Conservation (phyloP, 2,797 vertebrate species). For the Mus minutoides region DNA sequence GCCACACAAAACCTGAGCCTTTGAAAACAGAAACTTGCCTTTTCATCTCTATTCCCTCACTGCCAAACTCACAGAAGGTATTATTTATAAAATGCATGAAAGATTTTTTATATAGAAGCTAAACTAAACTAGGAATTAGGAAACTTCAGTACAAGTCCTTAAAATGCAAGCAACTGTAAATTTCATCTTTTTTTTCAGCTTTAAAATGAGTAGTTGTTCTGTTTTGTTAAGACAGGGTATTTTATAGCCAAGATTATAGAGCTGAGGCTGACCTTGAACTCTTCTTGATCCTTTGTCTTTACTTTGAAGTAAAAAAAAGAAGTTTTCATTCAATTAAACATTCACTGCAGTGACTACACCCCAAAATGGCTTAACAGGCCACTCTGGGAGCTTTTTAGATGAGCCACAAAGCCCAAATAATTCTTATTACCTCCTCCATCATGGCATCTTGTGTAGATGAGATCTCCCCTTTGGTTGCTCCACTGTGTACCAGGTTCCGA, state of each 20-base stretch:
- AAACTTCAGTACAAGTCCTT: neutral
- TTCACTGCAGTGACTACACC: neutral
- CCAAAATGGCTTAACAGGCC: neutral
- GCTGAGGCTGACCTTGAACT: neutral
- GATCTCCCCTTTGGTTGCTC: constrained; percentile 91
- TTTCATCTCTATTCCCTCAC: constrained; percentile 43
- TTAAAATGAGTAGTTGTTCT: constrained; percentile 7
- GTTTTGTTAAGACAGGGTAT: neutral
- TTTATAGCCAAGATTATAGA: neutral
- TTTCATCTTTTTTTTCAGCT: neutral
- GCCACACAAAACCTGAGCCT: neutral
- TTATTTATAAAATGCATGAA: constrained; percentile 40
- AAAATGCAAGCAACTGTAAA: constrained; percentile 60
- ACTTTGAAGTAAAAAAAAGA: neutral
- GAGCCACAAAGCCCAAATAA: neutral
- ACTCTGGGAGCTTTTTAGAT: constrained; percentile 26
- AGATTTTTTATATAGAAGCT: constrained; percentile 16
- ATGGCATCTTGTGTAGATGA: constrained; percentile 92
- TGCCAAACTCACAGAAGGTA: constrained; percentile 6
- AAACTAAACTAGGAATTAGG: neutral
- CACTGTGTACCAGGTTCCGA: constrained; percentile 94
- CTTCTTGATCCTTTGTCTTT: neutral
- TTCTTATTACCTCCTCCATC: constrained; percentile 95
- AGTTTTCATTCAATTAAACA: constrained; percentile 51
- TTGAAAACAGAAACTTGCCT: constrained; percentile 12